A percentile compares a stretch with the other conserved stretches of the same genome.
phyloP scores from a whole-genome alignment of 2,113 vertebrate genomes.

The Chaenocephalus aceratus region DNA sequence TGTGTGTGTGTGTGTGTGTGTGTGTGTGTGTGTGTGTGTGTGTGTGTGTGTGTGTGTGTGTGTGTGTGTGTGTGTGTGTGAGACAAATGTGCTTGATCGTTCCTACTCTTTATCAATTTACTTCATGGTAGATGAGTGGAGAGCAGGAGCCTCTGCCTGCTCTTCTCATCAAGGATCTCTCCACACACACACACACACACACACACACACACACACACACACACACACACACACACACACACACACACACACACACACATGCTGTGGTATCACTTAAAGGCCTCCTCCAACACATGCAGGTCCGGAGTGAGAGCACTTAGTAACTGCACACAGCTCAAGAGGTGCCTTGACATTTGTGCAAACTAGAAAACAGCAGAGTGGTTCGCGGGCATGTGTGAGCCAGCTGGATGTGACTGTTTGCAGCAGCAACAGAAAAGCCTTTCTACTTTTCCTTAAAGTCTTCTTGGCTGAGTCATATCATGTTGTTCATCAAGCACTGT shows the following conservation, averaged over 20 bases:
- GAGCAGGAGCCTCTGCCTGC: constrained; percentile 38
- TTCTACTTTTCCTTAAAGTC: constrained; percentile 8
- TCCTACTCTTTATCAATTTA: constrained; percentile 26
- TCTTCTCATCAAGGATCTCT: too few species aligned
- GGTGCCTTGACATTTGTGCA: constrained; percentile 41
- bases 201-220: constrained; percentile 14
- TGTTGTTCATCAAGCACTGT: constrained; percentile 14
- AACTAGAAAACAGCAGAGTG: constrained; percentile 28
- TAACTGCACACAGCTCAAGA: constrained; percentile 28
- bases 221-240: background rate
- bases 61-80: too few species aligned
- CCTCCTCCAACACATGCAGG: constrained; percentile 55
- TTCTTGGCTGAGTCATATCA: constrained; percentile 18
- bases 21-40: too few species aligned
- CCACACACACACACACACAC: constrained; percentile 19
- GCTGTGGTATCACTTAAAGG: constrained; percentile 41
- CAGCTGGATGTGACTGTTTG: constrained; percentile 46
- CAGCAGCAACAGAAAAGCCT: constrained; percentile 8
- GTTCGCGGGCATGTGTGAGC: constrained; percentile 29
- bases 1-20: too few species aligned
- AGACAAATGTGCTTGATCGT: constrained; percentile 41
- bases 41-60: too few species aligned
- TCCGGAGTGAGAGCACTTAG: constrained; percentile 51
- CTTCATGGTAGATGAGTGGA: constrained; percentile 36
- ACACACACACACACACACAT: constrained; percentile 21